A percentile compares a stretch with the other conserved stretches of the same genome.
Conservation (phyloP, 2,888 invertebrate genomes). For the Oxytorus armatus region DNA sequence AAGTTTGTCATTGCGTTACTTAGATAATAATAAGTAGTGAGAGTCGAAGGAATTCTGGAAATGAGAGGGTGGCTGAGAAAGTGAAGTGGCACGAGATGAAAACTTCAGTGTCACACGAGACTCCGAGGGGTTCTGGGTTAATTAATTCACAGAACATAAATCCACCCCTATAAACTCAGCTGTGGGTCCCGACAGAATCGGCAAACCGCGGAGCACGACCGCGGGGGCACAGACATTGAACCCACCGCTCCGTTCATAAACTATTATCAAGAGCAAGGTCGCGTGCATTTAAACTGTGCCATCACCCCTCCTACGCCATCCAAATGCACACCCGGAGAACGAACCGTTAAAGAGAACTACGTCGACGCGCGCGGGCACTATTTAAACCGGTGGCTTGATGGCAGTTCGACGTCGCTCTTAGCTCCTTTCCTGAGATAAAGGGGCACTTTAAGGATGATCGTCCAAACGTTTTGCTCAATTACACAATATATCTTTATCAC, state of each 20-base stretch:
- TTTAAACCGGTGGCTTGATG: conserved; percentile 68
- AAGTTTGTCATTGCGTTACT: conserved; percentile 74
- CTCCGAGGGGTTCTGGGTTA: conserved; percentile 79
- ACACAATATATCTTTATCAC: too few species aligned
- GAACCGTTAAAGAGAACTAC: conserved; percentile 62
- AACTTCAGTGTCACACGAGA: conserved; percentile 35
- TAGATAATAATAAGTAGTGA: background rate
- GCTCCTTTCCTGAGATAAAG: background rate
- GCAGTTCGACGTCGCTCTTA: background rate
- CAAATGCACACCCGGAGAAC: conserved; percentile 32
- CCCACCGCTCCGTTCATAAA: conserved; percentile 77
- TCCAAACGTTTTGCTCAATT: too few species aligned
- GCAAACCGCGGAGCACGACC: conserved; percentile 45
- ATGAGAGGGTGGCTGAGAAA: conserved; percentile 24
- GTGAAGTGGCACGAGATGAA: conserved; percentile 47
- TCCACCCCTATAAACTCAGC: conserved; percentile 69
- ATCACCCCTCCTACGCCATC: conserved; percentile 58
- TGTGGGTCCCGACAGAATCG: conserved; percentile 45
- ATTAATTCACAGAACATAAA: conserved; percentile 83
- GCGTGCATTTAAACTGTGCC: conserved; percentile 80
- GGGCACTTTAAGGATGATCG: background rate
- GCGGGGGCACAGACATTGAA: conserved; percentile 56
- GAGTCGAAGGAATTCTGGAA: background rate
- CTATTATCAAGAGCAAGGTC: conserved; percentile 81
- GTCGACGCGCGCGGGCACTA: conserved; percentile 69